Conservation (phyloP, 1,140 invertebrate species). For the Euglossa dilemma region DNA sequence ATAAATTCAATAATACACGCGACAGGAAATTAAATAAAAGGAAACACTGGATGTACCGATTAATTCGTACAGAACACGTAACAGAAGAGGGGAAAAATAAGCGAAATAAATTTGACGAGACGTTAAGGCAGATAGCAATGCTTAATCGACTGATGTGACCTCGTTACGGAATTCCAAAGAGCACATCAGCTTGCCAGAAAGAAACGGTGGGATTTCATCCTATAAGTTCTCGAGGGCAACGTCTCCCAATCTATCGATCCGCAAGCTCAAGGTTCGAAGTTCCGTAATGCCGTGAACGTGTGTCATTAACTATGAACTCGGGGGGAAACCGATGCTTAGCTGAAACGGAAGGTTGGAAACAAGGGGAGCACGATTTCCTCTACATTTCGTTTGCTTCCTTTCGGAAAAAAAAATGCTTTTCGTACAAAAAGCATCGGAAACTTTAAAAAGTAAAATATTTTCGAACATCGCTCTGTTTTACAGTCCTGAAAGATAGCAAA, state of each 20-base stretch:
- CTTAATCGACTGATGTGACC: not conserved
- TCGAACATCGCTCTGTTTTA: too few species aligned
- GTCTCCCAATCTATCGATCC: slow-evolving; percentile 2
- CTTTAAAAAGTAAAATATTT: too few species aligned
- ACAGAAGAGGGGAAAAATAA: too few species aligned
- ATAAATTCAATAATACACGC: too few species aligned
- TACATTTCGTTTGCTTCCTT: not conserved
- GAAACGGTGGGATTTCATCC: not conserved
- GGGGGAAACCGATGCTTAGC: not conserved
- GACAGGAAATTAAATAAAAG: too few species aligned
- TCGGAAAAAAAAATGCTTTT: not conserved
- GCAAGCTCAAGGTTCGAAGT: not conserved
- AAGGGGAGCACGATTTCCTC: not conserved
- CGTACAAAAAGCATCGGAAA: too few species aligned
- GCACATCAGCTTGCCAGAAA: not conserved
- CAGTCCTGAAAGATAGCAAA: too few species aligned
- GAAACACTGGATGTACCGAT: too few species aligned
- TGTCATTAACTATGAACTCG: not conserved
- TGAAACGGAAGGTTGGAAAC: not conserved
- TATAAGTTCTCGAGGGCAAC: not conserved
- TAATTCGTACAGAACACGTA: too few species aligned
- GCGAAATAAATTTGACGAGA: not conserved
- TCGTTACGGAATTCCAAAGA: not conserved
- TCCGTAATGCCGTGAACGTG: not conserved
- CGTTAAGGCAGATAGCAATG: not conserved